Conservation (phyloP, 2,113 vertebrate genomes). For the Edolisoma coerulescens region DNA sequence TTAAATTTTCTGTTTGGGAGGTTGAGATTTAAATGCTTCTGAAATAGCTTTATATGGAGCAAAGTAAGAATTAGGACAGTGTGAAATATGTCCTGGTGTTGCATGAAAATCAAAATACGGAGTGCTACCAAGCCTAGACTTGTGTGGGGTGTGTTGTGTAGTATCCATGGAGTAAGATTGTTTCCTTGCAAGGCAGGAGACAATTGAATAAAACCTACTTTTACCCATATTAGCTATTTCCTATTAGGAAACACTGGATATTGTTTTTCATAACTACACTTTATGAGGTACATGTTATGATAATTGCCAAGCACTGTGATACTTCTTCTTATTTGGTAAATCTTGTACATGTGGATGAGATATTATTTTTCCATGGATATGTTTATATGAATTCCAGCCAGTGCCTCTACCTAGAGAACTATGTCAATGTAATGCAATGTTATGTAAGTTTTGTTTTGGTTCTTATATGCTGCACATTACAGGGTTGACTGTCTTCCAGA, state of each 20-base stretch:
- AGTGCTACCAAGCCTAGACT: neutral
- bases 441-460: conserved; percentile 26
- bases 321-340: conserved; percentile 44
- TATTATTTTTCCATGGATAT: conserved; percentile 42
- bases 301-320: neutral
- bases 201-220: neutral
- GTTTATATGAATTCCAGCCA: conserved; percentile 50
- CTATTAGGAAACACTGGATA: neutral
- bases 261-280: conserved; percentile 29
- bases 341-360: neutral
- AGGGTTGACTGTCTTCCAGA: neutral
- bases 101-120: neutral
- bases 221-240: neutral
- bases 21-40: neutral
- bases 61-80: neutral
- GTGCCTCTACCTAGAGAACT: conserved; percentile 23
- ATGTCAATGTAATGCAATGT: neutral
- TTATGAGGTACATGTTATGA: neutral
- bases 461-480: neutral
- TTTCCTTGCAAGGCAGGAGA: neutral
- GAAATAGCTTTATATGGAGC: neutral
- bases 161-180: neutral
- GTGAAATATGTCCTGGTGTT: neutral
- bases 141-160: neutral
- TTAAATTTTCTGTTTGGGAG: neutral